Base-by-base conservation (phyloP, 1,140 invertebrate genomes). In the Rhynchophorus ferrugineus region DNA sequence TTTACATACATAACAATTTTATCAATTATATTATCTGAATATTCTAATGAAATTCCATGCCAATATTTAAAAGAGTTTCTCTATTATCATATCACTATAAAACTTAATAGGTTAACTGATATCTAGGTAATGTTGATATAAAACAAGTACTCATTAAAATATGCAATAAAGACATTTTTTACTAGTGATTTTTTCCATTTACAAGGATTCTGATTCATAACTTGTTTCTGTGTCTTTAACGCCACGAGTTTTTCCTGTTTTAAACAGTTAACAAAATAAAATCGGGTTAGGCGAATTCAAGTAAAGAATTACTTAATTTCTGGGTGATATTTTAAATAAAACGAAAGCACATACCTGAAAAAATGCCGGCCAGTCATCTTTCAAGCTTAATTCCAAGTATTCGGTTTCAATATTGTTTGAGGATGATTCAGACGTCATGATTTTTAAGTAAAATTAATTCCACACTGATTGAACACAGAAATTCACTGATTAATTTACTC, bases 371-470 rank as follows among this genome's bases (percentile, higher is more conserved):
- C 84, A 87, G 49, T 75, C 77, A 64, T 74, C 74, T 57, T 75
- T 77, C 29, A 72, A 71, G 56, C 77, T 78, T 63, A 85, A 77
- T 59, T 82, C 76, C 54, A 74, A 72, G 67, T 81, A 86, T 71
- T 85, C 82, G 3, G 73, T 73, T 71, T 84, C 83, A 52, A 86
- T 73, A 57, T 73, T 76, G 64, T 75, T 78, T 55, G 74, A 14
- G 6, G 5, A 11, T 17, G 42, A 8, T 55, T 54, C 55, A 35
- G 63, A 58, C 58, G 60, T 62, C 64, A 68, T 68, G 56, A 50
- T 65, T 19, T 33, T 19, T 37, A 14, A 7, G 34, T 44, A 3
- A 19, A 11, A 14, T n/a, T 21, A 11, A 13, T 8, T 17, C n/a
- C n/a, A n/a, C n/a, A n/a, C n/a, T n/a, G n/a, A n/a, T n/a, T n/a